Base-by-base conservation (phyloP, 2,888 invertebrate species). In the Acanthacorydalis orientalis region DNA sequence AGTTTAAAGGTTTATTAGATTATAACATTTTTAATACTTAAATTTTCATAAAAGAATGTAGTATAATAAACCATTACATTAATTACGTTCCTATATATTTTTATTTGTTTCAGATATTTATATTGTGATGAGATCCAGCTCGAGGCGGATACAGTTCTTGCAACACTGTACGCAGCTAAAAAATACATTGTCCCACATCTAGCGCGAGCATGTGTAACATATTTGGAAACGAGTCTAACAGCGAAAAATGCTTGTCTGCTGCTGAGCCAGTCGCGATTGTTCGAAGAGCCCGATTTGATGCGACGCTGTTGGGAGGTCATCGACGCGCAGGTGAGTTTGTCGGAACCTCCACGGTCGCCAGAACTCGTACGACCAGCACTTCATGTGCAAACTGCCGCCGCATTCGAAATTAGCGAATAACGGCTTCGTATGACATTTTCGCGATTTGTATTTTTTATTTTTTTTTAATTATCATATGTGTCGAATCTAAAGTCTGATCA, bases 271-370 rank as follows among this genome's bases (percentile, higher is more conserved):
- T 91, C 92, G 53, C 74, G 92, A 57, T 75, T 96, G 50, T 95
- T 95, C 72, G 95, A 96, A 69, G 95, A 96, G 68, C 89, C 91
- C 49, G 93, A 95, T 64, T 74, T 96, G 57, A 93, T 93, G 91
- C 87, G 91, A 68, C 76, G 91, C 56, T 92, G 92, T 72, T 92
- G 91, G 91, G 91, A 92, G 74, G 93, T 95, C 52, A 93, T 96
- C 63, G 95, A 95, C 70, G 95, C 95, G 48, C 88, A 88, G 84
- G 87, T 87, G 79, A 77, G 78, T 70, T 60, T 67, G 49, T 14
- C 59, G 48, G 60, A 64, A 53, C 64, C 64, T 48, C 55, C 64
- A 50, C 64, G 64, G 50, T 64, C 61, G 53, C 57, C 64, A 50
- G 62, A 64, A 52, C 53, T 64, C 49, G 59, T 42, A 43, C 47